Evolutionary conservation across 2,113 vertebrate genomes (phyloP).

Genomic region (Collichthys lucidus): DNA sequence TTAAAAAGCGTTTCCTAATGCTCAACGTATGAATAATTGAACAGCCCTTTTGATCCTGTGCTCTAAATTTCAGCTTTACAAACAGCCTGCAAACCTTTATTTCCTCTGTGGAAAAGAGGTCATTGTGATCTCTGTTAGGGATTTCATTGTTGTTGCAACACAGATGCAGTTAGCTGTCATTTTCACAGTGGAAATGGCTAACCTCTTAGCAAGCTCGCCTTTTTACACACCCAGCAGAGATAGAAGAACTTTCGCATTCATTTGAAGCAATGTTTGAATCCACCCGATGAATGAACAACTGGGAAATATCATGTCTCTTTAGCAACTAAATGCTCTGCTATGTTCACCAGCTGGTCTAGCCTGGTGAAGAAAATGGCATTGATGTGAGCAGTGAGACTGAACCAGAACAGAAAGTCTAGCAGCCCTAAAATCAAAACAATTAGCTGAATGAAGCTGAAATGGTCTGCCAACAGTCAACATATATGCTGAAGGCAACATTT

Average conservation of each 20-base stretch:
- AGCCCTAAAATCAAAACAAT: no score
- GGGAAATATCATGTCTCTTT: no score
- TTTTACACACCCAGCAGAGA: background rate
- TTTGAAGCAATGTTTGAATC: background rate
- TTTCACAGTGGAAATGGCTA: background rate
- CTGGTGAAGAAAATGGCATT: background rate
- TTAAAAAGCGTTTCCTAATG: conserved; percentile 32
- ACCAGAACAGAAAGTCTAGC: background rate
- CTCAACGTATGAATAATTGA: conserved; percentile 21
- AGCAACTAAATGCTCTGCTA: background rate
- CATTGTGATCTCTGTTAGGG: background rate
- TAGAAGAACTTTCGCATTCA: background rate
- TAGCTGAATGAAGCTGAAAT: no score
- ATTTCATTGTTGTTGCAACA: background rate
- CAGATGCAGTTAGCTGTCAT: background rate
- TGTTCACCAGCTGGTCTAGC: background rate
- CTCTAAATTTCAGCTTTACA: conserved; percentile 7
- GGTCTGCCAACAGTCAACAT: no score
- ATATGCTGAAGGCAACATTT: no score
- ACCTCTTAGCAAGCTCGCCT: no score
- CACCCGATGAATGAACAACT: background rate
- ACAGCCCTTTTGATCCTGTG: conserved; percentile 1
- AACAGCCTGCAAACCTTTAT: background rate
- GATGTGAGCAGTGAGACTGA: background rate
- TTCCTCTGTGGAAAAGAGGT: background rate